Conservation (phyloP, 2,797 vertebrate genomes). For the Rhincodon typus region DNA sequence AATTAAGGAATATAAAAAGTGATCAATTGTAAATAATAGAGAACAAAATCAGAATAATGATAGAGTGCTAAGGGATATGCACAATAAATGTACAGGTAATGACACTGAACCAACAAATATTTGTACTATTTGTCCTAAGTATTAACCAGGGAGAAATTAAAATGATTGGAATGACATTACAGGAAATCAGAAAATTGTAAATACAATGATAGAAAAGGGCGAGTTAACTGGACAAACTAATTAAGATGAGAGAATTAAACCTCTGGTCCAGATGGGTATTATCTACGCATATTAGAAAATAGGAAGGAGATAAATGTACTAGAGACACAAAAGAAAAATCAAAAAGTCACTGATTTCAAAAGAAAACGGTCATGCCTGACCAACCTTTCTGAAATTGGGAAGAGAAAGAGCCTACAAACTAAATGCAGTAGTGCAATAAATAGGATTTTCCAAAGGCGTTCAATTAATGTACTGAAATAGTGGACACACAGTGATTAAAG, state of each 20-base stretch:
- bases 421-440: not conserved
- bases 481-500: not conserved
- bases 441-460: not conserved
- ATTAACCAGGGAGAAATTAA: not conserved
- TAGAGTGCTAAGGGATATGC: not conserved
- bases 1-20: not conserved
- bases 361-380: not conserved
- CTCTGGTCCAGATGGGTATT: not conserved
- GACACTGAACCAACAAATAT: not conserved
- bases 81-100: not conserved
- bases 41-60: not conserved
- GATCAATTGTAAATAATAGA: not conserved
- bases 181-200: not conserved
- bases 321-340: not conserved
- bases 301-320: not conserved
- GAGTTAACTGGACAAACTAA: not conserved
- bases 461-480: not conserved
- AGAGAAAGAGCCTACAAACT: not conserved
- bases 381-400: not conserved
- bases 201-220: not conserved
- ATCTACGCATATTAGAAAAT: not conserved
- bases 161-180: not conserved
- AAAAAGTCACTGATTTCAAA: not conserved
- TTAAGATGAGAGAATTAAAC: not conserved
- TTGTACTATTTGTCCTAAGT: not conserved